Evolutionary conservation across 2,888 invertebrate species (phyloP).

Genomic region (Ophioninae sp.): DNA sequence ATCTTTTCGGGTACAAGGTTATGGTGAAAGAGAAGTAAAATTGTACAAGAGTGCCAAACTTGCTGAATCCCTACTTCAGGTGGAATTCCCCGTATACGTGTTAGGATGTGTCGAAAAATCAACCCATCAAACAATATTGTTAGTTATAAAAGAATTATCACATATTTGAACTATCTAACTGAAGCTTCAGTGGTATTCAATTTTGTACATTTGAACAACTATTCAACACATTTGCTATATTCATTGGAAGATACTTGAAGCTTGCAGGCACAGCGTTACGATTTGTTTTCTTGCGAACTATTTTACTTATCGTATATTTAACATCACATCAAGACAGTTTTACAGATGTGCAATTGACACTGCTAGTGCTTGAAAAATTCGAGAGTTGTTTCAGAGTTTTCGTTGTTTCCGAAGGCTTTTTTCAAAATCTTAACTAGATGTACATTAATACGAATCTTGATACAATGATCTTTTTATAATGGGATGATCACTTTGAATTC

Average conservation of each 20-base stretch:
- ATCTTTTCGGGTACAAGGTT: neutral
- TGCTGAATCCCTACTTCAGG: neutral
- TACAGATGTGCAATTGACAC: neutral
- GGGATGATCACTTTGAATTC: neutral
- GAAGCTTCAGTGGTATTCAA: neutral
- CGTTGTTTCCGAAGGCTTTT: neutral
- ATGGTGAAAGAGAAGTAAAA: constrained; percentile 10
- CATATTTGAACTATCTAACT: neutral
- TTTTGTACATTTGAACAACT: neutral
- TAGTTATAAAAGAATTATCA: neutral
- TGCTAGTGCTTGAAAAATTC: neutral
- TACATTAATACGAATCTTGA: neutral
- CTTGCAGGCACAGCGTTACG: neutral
- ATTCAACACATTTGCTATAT: neutral
- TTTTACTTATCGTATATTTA: neutral
- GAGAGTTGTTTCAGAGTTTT: neutral
- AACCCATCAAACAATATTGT: neutral
- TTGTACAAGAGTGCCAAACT: constrained; percentile 3
- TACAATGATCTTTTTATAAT: neutral
- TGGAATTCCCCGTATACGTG: constrained; percentile 3
- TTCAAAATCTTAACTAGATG: neutral
- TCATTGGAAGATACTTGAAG: neutral
- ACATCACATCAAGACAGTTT: neutral
- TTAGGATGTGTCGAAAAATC: neutral
- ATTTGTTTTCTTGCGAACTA: no score